A percentile compares a stretch with the other conserved stretches of the same genome.
Evolutionary conservation across 2,888 invertebrate species (phyloP).

Genomic region (Hirtodrosophila duncani): DNA sequence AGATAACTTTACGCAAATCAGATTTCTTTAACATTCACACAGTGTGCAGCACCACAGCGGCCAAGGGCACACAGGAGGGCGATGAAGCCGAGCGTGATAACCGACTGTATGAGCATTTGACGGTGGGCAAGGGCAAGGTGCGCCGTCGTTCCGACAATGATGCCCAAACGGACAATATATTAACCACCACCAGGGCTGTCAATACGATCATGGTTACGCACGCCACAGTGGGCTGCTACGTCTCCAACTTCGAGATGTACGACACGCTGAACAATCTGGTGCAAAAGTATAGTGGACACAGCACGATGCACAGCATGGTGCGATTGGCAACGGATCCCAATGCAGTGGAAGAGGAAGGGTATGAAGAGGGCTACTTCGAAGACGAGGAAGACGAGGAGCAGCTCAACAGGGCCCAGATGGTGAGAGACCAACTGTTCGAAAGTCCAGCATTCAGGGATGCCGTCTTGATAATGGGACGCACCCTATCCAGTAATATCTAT

Average conservation of each 20-base stretch:
- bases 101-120: constrained; percentile 83
- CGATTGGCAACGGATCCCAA: neutral
- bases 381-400: constrained; percentile 46
- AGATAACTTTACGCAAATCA: constrained; percentile 83
- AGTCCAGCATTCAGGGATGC: constrained; percentile 80
- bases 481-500: constrained; percentile 84
- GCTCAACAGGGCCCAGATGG: constrained; percentile 29
- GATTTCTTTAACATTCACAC: constrained; percentile 83
- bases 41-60: constrained; percentile 81
- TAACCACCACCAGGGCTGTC: constrained; percentile 83
- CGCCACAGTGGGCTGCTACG: constrained; percentile 81
- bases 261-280: constrained; percentile 81
- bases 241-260: constrained; percentile 87
- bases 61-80: constrained; percentile 81
- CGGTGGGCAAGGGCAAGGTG: constrained; percentile 83
- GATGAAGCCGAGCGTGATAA: constrained; percentile 81
- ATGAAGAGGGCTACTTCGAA: constrained; percentile 9
- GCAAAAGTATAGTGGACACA: neutral
- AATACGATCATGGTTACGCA: constrained; percentile 75
- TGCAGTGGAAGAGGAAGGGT: neutral
- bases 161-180: constrained; percentile 82
- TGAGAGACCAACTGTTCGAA: neutral
- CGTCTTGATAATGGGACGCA: constrained; percentile 83
- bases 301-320: neutral
- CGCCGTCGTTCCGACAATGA: constrained; percentile 84